Base-by-base conservation (phyloP, 2,113 vertebrate species). In the Triplophysa dalaica region DNA sequence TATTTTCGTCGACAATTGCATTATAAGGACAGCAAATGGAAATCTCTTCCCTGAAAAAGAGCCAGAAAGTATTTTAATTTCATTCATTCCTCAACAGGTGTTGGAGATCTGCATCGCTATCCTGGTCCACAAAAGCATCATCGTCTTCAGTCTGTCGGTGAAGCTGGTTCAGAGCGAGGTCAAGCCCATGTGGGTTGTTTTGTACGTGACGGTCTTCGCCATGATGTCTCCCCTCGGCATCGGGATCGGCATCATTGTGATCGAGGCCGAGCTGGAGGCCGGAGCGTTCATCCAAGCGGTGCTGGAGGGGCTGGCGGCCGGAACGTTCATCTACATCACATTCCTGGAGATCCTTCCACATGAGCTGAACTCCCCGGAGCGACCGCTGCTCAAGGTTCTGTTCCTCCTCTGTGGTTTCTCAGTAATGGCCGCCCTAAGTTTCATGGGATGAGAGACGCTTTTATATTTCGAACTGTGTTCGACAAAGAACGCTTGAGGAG, bases 281-380 rank as follows among this genome's bases (percentile, higher is more conserved):
- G 88, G 90, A 0, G 86, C 88, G 0, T 85, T 96, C n/a, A 90
- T 93, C 22, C 95, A 95, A 88, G 92, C 91, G 1, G 13, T 96
- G 50, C 87, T 97, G 82, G 94, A 96, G 85, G 94, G 95, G 2
- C 85, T 96, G 29, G 92, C 96, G 0, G 93, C 94, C 0, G 96
- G 96, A 2, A 97, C 95, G 0, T 97, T 97, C 62, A 45, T 97
- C 8, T 97, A 96, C 79, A 94, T 97, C 88, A 96, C 96, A 83
- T 97, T 97, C 78, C 68, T 97, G 75, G 96, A 97, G 89, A 96
- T 97, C 86, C 90, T 97, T 41, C 96, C 96, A 0, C 93, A 93
- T 5, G 95, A 96, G 65, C 92, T 97, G 21, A 93, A 93, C 85
- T 88, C 92, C 0, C 87, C 91, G 0, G 94, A 92, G 75, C 87